Base-by-base conservation (phyloP, 2,113 vertebrate genomes). In the Uria aalge region DNA sequence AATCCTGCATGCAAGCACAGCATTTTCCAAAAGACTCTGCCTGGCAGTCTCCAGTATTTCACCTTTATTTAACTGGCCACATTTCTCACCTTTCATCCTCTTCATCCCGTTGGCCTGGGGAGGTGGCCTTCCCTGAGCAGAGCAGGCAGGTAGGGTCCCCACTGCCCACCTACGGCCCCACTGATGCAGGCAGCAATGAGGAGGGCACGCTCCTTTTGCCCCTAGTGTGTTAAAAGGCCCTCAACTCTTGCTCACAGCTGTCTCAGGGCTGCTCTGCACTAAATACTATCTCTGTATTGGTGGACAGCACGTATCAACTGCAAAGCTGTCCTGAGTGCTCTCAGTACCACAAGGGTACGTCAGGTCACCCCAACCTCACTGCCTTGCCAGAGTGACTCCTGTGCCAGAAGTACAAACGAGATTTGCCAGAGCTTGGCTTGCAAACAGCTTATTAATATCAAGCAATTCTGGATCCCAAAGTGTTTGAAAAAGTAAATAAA, bases 131-230 rank as follows among this genome's bases (percentile, higher is more conserved):
- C 60, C 21, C 34, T 0, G 1, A 73, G 63, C 26, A 30, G 53
- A 82, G 60, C 41, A 34, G 23, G 45, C 0, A 0, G 68, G 50
- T 19, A 77, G 30, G 59, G n/a, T 47, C 57, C n/a, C 16, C 47
- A 34, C 23, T 26, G 36, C 40, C 41, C 36, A 30, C 7, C 55
- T 41, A 27, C 1, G 0, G 50, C 27, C 43, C 12, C 0, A 1
- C 59, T 34, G 41, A 6, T 13, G 26, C 43, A 68, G 0, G 3
- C 11, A 84, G 40, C 19, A 15, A 1, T 11, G 72, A 17, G n/a
- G 57, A 69, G 32, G 32, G 13, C 20, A 60, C 10, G 14, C 1
- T 66, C 41, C 29, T 45, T 45, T 22, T 16, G 38, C 3, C 40
- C 27, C 23, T 5, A 5, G 9, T 6, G 8, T 21, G 55, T 17